Percentiles rank a stretch among this genome's conserved stretches.
Conservation (phyloP, 1,140 invertebrate species). For the Tribolium castaneum region DNA sequence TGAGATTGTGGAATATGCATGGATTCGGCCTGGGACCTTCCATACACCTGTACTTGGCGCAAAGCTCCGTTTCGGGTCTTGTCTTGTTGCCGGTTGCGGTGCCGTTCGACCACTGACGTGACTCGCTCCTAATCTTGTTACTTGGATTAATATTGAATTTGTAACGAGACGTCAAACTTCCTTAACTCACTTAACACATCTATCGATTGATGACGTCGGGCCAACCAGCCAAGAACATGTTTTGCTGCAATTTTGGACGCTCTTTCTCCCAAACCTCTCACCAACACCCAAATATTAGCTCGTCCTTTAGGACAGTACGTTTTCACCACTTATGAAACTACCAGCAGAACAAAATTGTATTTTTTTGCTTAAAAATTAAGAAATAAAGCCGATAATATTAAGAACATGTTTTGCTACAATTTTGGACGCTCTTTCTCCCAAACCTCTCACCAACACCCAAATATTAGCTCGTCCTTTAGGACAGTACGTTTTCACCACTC, state of each 20-base stretch:
- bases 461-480: no score
- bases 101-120: constrained; percentile 26
- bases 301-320: no score
- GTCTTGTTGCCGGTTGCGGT: background rate
- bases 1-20: constrained; percentile 61
- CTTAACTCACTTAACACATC: constrained; percentile 28
- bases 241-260: background rate
- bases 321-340: no score
- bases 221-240: background rate
- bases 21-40: constrained; percentile 50
- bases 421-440: no score
- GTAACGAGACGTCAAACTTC: constrained; percentile 31
- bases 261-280: no score
- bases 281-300: no score
- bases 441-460: no score
- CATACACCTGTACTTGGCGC: constrained; percentile 44
- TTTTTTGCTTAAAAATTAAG: no score
- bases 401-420: no score
- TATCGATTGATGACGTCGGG: constrained; percentile 25
- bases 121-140: constrained; percentile 16
- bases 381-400: no score
- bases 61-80: constrained; percentile 16
- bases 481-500: no score
- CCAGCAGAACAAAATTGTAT: no score
- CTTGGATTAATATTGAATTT: constrained; percentile 30